Conservation (phyloP, 2,113 vertebrate genomes). For the Mustela nigripes region DNA sequence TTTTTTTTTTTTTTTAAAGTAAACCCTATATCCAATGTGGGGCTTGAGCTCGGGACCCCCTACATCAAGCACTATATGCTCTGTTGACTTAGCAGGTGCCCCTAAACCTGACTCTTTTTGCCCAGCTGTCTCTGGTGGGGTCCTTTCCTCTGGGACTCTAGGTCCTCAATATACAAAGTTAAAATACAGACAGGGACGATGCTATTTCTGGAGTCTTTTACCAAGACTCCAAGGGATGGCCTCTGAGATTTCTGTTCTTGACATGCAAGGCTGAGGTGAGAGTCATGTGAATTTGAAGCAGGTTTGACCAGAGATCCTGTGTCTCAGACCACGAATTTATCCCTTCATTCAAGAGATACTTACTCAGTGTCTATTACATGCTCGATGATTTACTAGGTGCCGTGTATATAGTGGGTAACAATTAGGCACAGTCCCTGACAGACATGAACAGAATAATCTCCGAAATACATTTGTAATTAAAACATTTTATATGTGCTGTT, state of each 20-base stretch:
- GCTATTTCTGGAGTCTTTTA: not conserved
- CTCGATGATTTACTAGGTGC: not conserved
- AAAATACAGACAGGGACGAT: not conserved
- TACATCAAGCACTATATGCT: fast-evolving
- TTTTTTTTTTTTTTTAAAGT: not conserved
- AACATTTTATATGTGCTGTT: not conserved
- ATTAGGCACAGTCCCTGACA: not conserved
- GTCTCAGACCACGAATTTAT: not conserved
- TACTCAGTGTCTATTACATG: not conserved
- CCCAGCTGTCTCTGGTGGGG: not conserved
- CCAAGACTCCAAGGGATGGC: not conserved
- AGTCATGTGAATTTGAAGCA: not conserved
- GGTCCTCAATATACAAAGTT: not conserved
- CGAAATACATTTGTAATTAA: constrained; percentile 13
- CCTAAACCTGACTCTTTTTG: not conserved
- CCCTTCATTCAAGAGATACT: not conserved
- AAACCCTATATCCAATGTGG: not conserved
- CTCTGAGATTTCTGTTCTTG: not conserved
- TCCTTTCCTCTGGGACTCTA: not conserved
- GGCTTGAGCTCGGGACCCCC: not conserved
- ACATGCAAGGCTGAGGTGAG: not conserved
- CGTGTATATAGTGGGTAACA: not conserved
- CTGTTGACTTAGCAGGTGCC: not conserved
- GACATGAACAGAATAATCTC: constrained; percentile 4
- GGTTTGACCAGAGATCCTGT: constrained; percentile 9